Base-by-base conservation (phyloP, 2,888 invertebrate species). In the Molorchus minor region DNA sequence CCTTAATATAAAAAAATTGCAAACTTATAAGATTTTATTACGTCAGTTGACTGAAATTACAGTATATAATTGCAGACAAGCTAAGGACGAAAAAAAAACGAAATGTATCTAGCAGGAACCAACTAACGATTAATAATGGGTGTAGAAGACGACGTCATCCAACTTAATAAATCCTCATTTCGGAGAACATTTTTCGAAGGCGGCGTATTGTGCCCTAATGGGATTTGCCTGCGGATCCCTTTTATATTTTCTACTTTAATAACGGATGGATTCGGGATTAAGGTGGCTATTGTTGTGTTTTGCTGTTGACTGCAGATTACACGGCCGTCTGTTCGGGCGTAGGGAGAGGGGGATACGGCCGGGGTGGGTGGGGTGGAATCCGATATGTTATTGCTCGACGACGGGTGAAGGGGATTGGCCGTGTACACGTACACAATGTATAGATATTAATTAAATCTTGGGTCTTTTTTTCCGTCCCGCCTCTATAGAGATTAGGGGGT, bases 151-250 rank as follows among this genome's bases (percentile, higher is more conserved):
- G 30, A 20, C 17, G 15, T 29, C 54, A 20, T 36, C 10, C 15
- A 8, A 16, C 20, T 51, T 57, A 60, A 57, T 59, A 55, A 51
- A 62, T 63, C 58, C 55, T 49, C 55, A 47, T 57, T 46, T 54
- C 15, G 19, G 19, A 19, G 15, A 41, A 40, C 29, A 41, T 60
- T 55, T 46, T 57, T 29, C 45, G 38, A 19, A 53, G 38, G 33
- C 25, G 64, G 64, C 64, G 66, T 68, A 69, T 69, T 68, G 67
- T 58, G 53, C 61, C 47, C 69, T 71, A 71, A 71, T 71, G 69
- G 70, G 68, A 71, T 71, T 71, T 66, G 65, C 67, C 52, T 49
- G 61, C 46, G 47, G 44, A 56, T 58, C 54, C 59, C 55, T 56
- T 41, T 61, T 61, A 59, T 59, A 56, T 54, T 57, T 61, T 57